phyloP scores from a whole-genome alignment of 1,140 invertebrate species.

The Phortica variegata region DNA sequence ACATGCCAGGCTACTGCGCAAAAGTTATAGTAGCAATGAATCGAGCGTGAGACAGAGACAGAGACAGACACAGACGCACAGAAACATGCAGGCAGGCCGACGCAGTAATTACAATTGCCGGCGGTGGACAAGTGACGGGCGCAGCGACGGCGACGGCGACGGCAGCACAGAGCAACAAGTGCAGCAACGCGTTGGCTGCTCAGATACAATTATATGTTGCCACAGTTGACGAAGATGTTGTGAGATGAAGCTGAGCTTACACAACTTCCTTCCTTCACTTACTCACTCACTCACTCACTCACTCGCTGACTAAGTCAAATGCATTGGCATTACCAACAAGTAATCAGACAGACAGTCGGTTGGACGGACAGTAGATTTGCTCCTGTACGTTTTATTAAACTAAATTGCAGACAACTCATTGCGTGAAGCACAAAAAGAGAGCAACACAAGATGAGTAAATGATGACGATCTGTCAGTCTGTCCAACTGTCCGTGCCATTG shows the following conservation, averaged over 20 bases:
- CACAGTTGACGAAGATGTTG: too few species aligned
- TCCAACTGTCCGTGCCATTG: too few species aligned
- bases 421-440: constrained; percentile 15
- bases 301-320: too few species aligned
- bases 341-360: too few species aligned
- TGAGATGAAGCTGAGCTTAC: too few species aligned
- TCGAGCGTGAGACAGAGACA: too few species aligned
- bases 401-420: constrained; percentile 49
- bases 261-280: too few species aligned
- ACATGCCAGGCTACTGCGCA: constrained; percentile 53
- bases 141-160: constrained; percentile 2
- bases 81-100: constrained; percentile 51
- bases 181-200: constrained; percentile 19
- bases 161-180: constrained; percentile 3
- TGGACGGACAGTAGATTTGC: too few species aligned
- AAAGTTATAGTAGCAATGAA: constrained; percentile 34
- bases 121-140: constrained; percentile 31
- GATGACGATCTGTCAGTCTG: constrained; percentile 30
- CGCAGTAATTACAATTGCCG: constrained; percentile 54
- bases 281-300: too few species aligned
- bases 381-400: constrained; percentile 53
- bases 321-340: too few species aligned
- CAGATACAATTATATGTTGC: constrained; percentile 50
- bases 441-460: constrained; percentile 40
- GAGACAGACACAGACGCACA: too few species aligned